These are phyloP conservation scores for Tachysurus vachellii DNA, from an alignment of 2,113 vertebrate species.

Conservation along the genomic window DNA sequence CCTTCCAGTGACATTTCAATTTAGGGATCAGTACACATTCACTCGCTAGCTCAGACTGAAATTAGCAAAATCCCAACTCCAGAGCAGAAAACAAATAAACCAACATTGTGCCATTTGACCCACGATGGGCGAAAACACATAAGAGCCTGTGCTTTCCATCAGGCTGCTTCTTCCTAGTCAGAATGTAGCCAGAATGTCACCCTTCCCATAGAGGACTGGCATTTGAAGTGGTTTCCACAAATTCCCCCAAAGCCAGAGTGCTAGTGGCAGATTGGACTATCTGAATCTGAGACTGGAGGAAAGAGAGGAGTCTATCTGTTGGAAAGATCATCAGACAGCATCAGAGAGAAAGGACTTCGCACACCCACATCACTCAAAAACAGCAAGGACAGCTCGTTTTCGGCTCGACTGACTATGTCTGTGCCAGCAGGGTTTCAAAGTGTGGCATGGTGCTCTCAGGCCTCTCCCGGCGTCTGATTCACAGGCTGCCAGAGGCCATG, in stretches of 20 bases:
- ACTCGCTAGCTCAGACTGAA: slow-evolving; percentile 63
- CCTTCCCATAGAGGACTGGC: slow-evolving; percentile 72
- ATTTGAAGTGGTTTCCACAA: slow-evolving; percentile 69
- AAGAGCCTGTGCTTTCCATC: slow-evolving; percentile 62
- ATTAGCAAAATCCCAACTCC: slow-evolving; percentile 66
- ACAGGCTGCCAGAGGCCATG: slow-evolving; percentile 52
- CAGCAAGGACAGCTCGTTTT: slow-evolving; percentile 56
- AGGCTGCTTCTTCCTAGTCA: slow-evolving; percentile 60
- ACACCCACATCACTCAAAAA: slow-evolving; percentile 55
- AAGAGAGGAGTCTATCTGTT: slow-evolving; percentile 52
- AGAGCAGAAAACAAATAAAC: slow-evolving; percentile 59
- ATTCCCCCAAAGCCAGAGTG: slow-evolving; percentile 56
- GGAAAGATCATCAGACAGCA: slow-evolving; percentile 49
- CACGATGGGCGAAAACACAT: slow-evolving; percentile 60
- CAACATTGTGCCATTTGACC: slow-evolving; percentile 56
- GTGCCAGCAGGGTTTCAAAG: slow-evolving; percentile 56
- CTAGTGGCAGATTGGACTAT: slow-evolving; percentile 54
- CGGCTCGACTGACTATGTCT: slow-evolving; percentile 54
- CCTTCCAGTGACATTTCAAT: slow-evolving; percentile 88
- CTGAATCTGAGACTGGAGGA: slow-evolving; percentile 50
- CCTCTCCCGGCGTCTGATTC: slow-evolving; percentile 52
- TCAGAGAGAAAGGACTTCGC: slow-evolving; percentile 46
- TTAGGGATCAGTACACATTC: slow-evolving; percentile 65
- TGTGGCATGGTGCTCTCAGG: slow-evolving; percentile 46
- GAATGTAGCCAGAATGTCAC: slow-evolving; percentile 74